Percentiles rank a stretch among this genome's conserved stretches.
Conservation (phyloP, 2,797 vertebrate genomes). For the Geotrypetes seraphini region DNA sequence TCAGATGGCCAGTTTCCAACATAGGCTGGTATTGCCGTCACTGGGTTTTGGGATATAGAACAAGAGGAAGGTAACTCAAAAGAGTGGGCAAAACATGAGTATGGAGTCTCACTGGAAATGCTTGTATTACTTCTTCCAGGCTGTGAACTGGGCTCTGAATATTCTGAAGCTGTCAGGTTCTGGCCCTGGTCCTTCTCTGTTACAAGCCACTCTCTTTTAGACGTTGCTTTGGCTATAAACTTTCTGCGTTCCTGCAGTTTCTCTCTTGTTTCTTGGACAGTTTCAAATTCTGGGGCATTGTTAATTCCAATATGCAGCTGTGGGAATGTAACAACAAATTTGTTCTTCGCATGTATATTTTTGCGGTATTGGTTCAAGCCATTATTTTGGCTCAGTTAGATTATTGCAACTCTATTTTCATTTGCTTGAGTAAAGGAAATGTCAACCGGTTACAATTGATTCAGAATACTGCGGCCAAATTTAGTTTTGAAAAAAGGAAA, state of each 20-base stretch:
- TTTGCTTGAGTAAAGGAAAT: too few relatives aligned
- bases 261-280: conserved; percentile 81
- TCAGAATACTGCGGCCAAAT: too few relatives aligned
- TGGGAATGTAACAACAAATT: too few relatives aligned
- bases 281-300: conserved; percentile 93
- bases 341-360: too few relatives aligned
- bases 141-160: neutral
- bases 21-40: neutral
- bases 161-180: conserved; percentile 8
- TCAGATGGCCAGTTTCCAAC: neutral
- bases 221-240: conserved; percentile 65
- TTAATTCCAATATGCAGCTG: too few relatives aligned
- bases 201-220: conserved; percentile 44
- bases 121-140: neutral
- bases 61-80: conserved; percentile 6
- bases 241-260: conserved; percentile 81
- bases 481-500: too few relatives aligned
- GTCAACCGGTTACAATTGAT: too few relatives aligned
- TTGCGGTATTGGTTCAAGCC: too few relatives aligned
- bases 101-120: conserved; percentile 1
- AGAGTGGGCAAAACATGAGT: conserved; percentile 11
- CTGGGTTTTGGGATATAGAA: conserved; percentile 1
- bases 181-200: conserved; percentile 22
- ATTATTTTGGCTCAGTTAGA: too few relatives aligned
- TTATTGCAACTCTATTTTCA: too few relatives aligned